phyloP scores from a whole-genome alignment of 2,797 vertebrate genomes.

The Acipenser ruthenus region DNA sequence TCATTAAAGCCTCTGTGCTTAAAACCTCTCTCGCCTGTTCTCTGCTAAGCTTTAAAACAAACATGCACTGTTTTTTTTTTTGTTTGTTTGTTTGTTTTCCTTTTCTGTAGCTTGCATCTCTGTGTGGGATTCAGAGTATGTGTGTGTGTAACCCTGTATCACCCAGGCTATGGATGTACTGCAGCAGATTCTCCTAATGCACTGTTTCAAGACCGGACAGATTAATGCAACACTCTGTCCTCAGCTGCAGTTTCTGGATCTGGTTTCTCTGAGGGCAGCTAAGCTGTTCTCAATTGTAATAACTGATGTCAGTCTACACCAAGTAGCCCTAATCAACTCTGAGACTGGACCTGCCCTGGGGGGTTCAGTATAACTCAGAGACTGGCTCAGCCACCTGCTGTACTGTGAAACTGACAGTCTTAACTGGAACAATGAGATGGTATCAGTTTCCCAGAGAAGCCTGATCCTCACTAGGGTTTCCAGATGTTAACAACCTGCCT shows the following conservation, averaged over 20 bases:
- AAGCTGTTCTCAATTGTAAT: background rate
- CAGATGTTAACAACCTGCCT: too few relatives aligned
- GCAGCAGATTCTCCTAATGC: too few relatives aligned
- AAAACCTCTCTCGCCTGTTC: too few relatives aligned
- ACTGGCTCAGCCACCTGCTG: slow-evolving; percentile 32
- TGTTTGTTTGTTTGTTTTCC: too few relatives aligned
- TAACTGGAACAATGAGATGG: slow-evolving; percentile 14
- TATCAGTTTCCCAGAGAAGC: slow-evolving; percentile 14
- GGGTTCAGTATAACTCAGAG: slow-evolving; percentile 29
- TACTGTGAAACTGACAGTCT: slow-evolving; percentile 19
- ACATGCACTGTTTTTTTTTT: too few relatives aligned
- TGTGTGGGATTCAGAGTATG: too few relatives aligned
- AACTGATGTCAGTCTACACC: slow-evolving; percentile 11
- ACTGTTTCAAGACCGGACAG: too few relatives aligned
- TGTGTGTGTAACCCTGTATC: slow-evolving; percentile 13
- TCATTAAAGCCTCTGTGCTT: too few relatives aligned
- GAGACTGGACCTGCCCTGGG: slow-evolving; percentile 12
- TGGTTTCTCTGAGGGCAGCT: slow-evolving; percentile 9
- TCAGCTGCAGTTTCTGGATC: slow-evolving; percentile 6
- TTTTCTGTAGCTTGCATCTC: too few relatives aligned
- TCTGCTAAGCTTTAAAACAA: too few relatives aligned
- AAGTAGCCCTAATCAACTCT: slow-evolving; percentile 11
- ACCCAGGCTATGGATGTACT: slow-evolving; percentile 10
- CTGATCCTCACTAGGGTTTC: too few relatives aligned
- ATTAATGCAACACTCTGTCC: too few relatives aligned